Base-by-base conservation (phyloP, 2,888 invertebrate species). In the Synergus gifuensis region DNA sequence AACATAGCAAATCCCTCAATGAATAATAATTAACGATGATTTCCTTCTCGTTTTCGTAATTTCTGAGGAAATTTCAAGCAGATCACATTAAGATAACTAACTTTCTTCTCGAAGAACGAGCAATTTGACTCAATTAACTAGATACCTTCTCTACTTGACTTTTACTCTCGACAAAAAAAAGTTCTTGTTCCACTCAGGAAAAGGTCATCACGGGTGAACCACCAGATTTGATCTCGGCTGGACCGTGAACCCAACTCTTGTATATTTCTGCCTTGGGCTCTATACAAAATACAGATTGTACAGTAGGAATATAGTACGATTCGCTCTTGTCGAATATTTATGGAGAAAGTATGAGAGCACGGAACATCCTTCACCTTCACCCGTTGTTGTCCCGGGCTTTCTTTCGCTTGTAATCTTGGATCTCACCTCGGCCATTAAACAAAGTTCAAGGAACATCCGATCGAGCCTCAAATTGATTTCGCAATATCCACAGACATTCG, bases 311-410 rank as follows among this genome's bases (percentile, higher is more conserved):
- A 66, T 16, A 14, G 63, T 46, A n/a, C 54, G 14, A 79, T 76
- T 58, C 22, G 64, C 54, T 80, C 79, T 73, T 67, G 76, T 62
- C 80, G 78, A 83, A 83, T 83, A 81, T 86, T 88, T 86, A 86
- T 83, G 87, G 89, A 89, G 89, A 89, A 89, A 89, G 89, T 89
- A 85, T 78, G 81, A 84, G 86, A 84, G 81, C 84, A 86, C 82
- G 82, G 83, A 84, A 84, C 86, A 89, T 89, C 89, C 89, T 90
- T 90, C 90, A 90, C 89, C 90, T 89, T 89, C 89, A 88, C 86
- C 84, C 86, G 84, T 86, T 86, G 78, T 78, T 78, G 62, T 77
- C 82, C 18, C 85, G 88, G 80, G 81, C 84, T 79, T 79, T 80
- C 83, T 54, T 86, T 88, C 79, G 82, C 84, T 85, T 87, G 85